These are phyloP conservation scores for Apis laboriosa DNA, from an alignment of 1,140 invertebrate species.

Conservation along the genomic window DNA sequence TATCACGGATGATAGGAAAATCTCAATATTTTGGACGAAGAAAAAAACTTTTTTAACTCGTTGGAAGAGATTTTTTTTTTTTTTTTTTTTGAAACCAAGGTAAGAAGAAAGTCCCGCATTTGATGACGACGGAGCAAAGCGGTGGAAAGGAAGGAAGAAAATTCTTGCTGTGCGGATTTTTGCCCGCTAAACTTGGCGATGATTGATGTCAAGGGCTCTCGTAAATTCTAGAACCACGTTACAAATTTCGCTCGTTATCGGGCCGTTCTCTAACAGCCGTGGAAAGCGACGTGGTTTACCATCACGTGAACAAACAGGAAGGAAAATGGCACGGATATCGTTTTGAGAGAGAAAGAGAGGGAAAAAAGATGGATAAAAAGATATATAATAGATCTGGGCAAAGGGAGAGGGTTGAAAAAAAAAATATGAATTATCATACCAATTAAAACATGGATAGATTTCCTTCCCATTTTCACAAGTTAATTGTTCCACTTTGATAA, in stretches of 20 bases:
- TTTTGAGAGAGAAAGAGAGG: neutral
- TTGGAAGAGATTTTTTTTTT: constrained; percentile 14
- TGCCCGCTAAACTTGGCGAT: constrained; percentile 18
- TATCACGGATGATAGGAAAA: neutral
- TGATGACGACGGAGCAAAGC: neutral
- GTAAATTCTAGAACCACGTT: constrained; percentile 8
- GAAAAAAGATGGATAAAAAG: neutral
- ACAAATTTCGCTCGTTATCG: constrained; percentile 21
- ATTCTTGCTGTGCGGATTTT: constrained; percentile 17
- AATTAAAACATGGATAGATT: neutral
- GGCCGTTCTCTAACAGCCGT: neutral
- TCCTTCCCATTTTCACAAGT: neutral
- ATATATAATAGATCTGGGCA: neutral
- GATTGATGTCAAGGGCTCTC: constrained; percentile 37
- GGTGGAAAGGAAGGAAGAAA: neutral
- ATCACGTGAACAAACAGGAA: neutral
- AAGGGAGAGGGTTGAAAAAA: neutral
- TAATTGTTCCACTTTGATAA: constrained; percentile 3
- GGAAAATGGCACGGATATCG: neutral
- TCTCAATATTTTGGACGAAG: constrained; percentile 10
- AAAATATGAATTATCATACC: constrained; percentile 3
- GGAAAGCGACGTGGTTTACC: neutral
- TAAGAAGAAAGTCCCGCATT: neutral
- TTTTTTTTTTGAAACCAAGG: neutral
- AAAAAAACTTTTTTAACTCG: neutral